Evolutionary conservation across 2,797 vertebrate genomes (phyloP).

Genomic region (Propithecus deckenii): DNA sequence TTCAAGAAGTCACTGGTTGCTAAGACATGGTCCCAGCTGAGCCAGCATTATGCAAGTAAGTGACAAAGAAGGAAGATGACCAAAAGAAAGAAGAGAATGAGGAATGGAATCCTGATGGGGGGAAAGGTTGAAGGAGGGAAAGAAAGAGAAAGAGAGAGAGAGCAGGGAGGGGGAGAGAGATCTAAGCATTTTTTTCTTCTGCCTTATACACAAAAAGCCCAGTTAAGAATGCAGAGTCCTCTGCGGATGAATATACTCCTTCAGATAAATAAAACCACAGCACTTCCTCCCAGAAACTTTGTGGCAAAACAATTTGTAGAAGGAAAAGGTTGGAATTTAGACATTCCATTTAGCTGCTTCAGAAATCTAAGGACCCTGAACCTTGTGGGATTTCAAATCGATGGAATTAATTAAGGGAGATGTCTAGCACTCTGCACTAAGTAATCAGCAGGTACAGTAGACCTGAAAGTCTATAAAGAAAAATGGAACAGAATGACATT

Average conservation of each 20-base stretch:
- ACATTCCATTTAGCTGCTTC: constrained; percentile 86
- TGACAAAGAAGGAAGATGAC: background rate
- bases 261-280: constrained; percentile 79
- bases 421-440: constrained; percentile 82
- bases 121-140: background rate
- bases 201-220: background rate
- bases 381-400: constrained; percentile 85
- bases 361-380: constrained; percentile 85
- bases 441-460: constrained; percentile 87
- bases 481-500: constrained; percentile 85
- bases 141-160: background rate
- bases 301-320: constrained; percentile 85
- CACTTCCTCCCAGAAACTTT: constrained; percentile 73
- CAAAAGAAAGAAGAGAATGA: background rate
- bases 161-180: background rate
- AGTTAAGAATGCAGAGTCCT: constrained; percentile 44
- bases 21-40: background rate
- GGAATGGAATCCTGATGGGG: background rate
- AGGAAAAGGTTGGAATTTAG: constrained; percentile 85
- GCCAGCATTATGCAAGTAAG: background rate
- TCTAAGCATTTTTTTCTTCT: background rate
- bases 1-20: background rate
- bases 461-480: constrained; percentile 87
- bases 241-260: constrained; percentile 39
- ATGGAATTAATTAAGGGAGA: constrained; percentile 89